Evolutionary conservation across 2,113 vertebrate genomes (phyloP), one percentile per base, ranked within the genome.

Genomic region (Pollachius pollachius): DNA sequence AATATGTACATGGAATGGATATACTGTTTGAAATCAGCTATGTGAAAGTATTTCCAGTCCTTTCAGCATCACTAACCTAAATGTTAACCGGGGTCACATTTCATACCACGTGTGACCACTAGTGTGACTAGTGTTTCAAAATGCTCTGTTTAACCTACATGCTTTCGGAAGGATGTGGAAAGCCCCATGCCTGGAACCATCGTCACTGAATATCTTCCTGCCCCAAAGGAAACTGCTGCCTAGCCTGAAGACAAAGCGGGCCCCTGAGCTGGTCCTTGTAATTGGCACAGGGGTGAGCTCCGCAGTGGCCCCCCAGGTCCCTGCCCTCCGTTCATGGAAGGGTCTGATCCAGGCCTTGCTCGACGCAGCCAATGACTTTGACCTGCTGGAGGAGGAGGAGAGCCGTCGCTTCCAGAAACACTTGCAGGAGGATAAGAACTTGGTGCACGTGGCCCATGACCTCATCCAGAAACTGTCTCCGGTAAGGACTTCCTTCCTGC

Each of bases 401-500:
- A 96, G 94, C 78, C 93, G 89, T 48, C 91, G 93, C 12, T 98
- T 99, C 80, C 95, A 96, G 81, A 96, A 96, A 63, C 94, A 95
- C 87, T 94, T 97, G 75, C 91, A 93, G 0, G 95, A 98, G 76
- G 95, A 98, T 86, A 98, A 98, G 92, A 98, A 98, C 90, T 89
- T 98, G 77, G 92, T 97, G 67, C 96, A 97, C 0, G 93, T 98
- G 62, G 96, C 96, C 79, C 96, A 98, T n/a, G 96, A 98, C 89
- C 95, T 99, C 65, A 97, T 98, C 84, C 96, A 98, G 94, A 99
- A 97, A 87, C 93, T 98, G 57, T 98, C 96, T 52, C 96, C 95
- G 68, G 97, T 99, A 91, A 95, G 30, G 95, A 70, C 65, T 27
- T 57, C 9, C 7, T 48, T 48, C 41, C 41, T 48, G 41, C 41